Base-by-base conservation (phyloP, 2,888 invertebrate genomes). In the Aphrophora alni region DNA sequence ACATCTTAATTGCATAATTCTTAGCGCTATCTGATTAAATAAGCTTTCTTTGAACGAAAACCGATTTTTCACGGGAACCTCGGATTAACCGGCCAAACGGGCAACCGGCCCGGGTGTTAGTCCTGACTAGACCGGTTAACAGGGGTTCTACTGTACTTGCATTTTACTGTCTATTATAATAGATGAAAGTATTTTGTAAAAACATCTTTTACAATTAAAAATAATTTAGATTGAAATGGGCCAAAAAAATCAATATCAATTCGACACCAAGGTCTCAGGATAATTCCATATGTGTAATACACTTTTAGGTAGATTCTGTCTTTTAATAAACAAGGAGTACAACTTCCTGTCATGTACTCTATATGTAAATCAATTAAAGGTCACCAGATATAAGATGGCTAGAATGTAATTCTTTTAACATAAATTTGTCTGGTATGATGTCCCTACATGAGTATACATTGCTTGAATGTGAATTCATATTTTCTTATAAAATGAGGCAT, bases 381-480 rank as follows among this genome's bases (percentile, higher is more conserved):
- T 76, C 80, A 80, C 71, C 71, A 80, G 3, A 76, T 21, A 75
- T 80, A 71, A 21, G 68, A 38, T 80, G 80, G 0, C 75, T 75
- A 74, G 26, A 28, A 73, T 75, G 69, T 24, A 80, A 68, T 21
- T 75, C 70, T 12, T 44, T 25, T 28, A 80, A 33, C 17, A 80
- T 12, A 14, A 10, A 75, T 5, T n/a, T 59, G 51, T 26, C 17
- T 21, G 80, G 80, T 33, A 80, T 33, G 33, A 33, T 80, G 21
- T 4, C 75, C 80, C 74, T 68, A 80, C 51, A 80, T 59, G 2
- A 79, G 17, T 14, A 73, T 51, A 73, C 59, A 44, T 10, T 59
- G 68, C 33, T 68, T 75, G 21, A 75, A 14, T 28, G 68, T 28
- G 1, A 80, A 17, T 44, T 80, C 76, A 17, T 27, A 26, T 24